Conservation (phyloP, 2,888 invertebrate genomes). For the Harpagoxenus sublaevis region DNA sequence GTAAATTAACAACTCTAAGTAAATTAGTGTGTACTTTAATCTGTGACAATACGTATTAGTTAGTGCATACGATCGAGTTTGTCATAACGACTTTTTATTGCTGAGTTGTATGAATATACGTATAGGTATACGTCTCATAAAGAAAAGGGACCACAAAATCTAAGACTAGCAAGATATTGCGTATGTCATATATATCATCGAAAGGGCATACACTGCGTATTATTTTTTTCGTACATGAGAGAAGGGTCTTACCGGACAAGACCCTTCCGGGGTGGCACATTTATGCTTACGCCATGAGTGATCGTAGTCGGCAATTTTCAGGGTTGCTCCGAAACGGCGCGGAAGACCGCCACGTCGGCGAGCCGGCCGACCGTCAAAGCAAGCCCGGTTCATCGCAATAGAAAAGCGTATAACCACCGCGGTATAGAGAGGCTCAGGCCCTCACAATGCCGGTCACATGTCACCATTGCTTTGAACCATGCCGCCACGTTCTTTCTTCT, state of each 20-base stretch:
- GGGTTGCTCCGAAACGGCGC: slow-evolving; percentile 57
- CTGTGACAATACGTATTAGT: not conserved
- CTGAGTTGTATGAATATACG: not conserved
- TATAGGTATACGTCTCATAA: not conserved
- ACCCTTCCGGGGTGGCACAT: slow-evolving; percentile 4
- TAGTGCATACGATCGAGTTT: not conserved
- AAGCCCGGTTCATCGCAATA: slow-evolving; percentile 77
- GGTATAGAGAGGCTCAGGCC: slow-evolving; percentile 70
- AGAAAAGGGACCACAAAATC: not conserved
- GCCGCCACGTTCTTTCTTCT: slow-evolving; percentile 80
- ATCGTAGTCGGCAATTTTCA: slow-evolving; percentile 67
- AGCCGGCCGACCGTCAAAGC: slow-evolving; percentile 77
- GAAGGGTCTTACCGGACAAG: slow-evolving; percentile 14
- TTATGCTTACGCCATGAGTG: slow-evolving; percentile 52
- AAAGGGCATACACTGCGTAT: not conserved
- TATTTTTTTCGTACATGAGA: not conserved
- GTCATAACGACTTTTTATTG: not conserved
- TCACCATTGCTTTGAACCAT: slow-evolving; percentile 82
- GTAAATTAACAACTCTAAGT: not conserved
- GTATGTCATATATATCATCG: not conserved
- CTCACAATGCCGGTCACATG: slow-evolving; percentile 83
- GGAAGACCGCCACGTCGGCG: slow-evolving; percentile 67
- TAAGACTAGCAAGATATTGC: not conserved
- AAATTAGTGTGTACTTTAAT: not conserved
- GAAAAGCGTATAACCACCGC: slow-evolving; percentile 79